Conservation (phyloP, 1,140 invertebrate species). For the Apocrypta bakeri region DNA sequence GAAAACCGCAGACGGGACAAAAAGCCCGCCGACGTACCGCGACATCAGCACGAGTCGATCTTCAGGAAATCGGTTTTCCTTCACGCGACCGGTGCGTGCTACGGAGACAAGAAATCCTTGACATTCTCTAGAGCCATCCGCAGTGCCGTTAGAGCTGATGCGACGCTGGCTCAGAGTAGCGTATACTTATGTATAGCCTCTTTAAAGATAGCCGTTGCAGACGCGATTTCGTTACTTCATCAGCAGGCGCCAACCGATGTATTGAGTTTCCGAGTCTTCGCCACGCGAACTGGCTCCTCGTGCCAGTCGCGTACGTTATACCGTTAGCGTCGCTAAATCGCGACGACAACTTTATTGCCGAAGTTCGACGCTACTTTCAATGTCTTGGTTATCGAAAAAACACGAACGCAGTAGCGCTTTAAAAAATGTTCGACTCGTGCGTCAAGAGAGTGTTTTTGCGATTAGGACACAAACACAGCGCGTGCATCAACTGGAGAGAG, state of each 20-base stretch:
- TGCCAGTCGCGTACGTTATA: too few relatives aligned
- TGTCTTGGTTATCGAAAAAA: background rate
- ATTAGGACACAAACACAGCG: background rate
- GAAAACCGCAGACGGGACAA: too few relatives aligned
- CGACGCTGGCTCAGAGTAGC: too few relatives aligned
- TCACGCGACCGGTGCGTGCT: constrained; percentile 48
- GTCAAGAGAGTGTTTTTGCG: background rate
- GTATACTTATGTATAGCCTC: background rate
- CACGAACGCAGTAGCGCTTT: background rate
- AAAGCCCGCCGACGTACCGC: too few relatives aligned
- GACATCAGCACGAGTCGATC: background rate
- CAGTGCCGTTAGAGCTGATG: constrained; percentile 19
- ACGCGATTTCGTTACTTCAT: background rate
- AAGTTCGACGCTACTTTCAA: too few relatives aligned
- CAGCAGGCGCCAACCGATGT: too few relatives aligned
- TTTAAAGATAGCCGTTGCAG: constrained; percentile 6
- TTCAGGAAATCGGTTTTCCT: constrained; percentile 45
- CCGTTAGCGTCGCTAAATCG: too few relatives aligned
- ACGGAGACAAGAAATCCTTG: constrained; percentile 43
- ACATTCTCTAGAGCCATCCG: constrained; percentile 30
- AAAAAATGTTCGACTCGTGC: background rate
- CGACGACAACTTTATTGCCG: too few relatives aligned
- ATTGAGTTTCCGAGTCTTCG: too few relatives aligned
- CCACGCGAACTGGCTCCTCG: too few relatives aligned
- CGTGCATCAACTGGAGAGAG: background rate